Conservation (phyloP, 2,113 vertebrate genomes). For the Spilogale gracilis region DNA sequence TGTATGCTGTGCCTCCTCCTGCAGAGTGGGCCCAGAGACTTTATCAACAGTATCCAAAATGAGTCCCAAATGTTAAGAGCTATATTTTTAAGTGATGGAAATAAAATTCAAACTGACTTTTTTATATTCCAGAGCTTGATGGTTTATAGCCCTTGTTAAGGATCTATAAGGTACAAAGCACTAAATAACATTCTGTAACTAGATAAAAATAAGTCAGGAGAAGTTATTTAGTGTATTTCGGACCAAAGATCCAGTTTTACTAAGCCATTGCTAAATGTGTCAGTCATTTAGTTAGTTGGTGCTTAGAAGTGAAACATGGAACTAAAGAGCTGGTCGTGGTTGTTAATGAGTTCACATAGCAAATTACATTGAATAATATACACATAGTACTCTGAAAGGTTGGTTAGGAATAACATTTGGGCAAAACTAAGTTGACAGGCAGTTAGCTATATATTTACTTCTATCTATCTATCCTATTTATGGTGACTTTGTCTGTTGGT, state of each 20-base stretch:
- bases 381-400: neutral
- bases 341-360: neutral
- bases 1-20: neutral
- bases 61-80: neutral
- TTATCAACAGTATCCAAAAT: neutral
- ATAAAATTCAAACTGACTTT: conserved; percentile 17
- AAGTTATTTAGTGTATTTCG: neutral
- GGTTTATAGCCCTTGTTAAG: neutral
- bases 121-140: neutral
- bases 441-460: neutral
- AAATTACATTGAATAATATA: neutral
- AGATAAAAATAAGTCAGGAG: neutral
- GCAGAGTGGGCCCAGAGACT: neutral
- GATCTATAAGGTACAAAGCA: neutral
- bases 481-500: neutral
- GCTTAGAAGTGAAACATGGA: neutral
- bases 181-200: neutral
- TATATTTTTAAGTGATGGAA: conserved; percentile 3
- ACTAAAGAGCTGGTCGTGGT: neutral
- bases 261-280: neutral
- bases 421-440: neutral
- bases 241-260: neutral
- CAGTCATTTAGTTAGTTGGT: neutral
- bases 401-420: neutral
- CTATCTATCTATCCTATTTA: neutral